phyloP scores from a whole-genome alignment of 2,113 vertebrate species.

The Odontophorus gujanensis region DNA sequence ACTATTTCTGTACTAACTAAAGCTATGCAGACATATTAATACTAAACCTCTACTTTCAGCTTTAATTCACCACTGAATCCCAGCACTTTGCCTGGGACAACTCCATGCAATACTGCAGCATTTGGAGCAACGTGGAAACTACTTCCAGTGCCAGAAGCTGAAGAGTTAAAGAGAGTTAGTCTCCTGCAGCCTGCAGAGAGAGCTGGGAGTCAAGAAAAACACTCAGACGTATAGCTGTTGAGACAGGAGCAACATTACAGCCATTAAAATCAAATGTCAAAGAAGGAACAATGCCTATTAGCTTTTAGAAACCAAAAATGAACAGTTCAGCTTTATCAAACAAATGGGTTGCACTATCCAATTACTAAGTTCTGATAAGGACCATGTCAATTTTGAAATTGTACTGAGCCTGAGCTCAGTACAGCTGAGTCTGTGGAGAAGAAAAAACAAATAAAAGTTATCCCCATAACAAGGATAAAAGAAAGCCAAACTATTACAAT shows the following conservation, averaged over 20 bases:
- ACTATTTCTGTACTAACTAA: background rate
- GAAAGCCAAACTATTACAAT: constrained; percentile 34
- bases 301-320: constrained; percentile 64
- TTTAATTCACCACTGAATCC: background rate
- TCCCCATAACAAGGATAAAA: constrained; percentile 58
- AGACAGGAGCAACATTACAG: constrained; percentile 73
- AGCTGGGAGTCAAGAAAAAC: constrained; percentile 16
- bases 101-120: background rate
- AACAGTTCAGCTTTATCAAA: constrained; percentile 70
- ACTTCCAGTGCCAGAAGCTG: background rate
- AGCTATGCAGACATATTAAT: background rate
- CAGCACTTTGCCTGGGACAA: background rate
- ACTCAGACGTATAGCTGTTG: constrained; percentile 53
- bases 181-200: constrained; percentile 16
- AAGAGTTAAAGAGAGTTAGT: constrained; percentile 62
- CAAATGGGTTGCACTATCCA: constrained; percentile 67
- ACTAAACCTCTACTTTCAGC: background rate
- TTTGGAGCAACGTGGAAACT: background rate
- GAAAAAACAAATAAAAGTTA: constrained; percentile 49
- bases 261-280: constrained; percentile 77
- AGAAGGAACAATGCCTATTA: constrained; percentile 68
- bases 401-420: background rate
- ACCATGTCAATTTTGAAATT: constrained; percentile 65
- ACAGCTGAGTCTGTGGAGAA: constrained; percentile 29
- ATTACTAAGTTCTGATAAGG: constrained; percentile 73